Evolutionary conservation across 2,888 invertebrate genomes (phyloP).

Genomic region (Perizoma flavofasciatum): DNA sequence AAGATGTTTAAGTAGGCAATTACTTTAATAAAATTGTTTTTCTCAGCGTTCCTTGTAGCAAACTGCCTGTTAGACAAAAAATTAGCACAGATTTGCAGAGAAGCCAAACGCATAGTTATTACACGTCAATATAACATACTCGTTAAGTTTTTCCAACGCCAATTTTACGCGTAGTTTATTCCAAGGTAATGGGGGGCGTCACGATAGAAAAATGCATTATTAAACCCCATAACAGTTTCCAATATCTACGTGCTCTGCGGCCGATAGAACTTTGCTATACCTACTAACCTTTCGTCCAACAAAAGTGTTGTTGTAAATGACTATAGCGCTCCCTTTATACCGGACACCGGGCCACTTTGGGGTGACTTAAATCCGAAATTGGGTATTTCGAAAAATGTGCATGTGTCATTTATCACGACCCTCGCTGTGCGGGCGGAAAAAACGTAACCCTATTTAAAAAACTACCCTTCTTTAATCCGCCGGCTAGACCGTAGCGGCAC

Average conservation of each 20-base stretch:
- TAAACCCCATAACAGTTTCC: conserved; percentile 71
- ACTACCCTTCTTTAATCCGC: conserved; percentile 78
- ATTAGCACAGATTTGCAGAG: conserved; percentile 15
- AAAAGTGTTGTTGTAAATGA: conserved; percentile 70
- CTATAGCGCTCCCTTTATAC: conserved; percentile 70
- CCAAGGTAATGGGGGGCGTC: conserved; percentile 61
- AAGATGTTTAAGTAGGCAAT: neutral
- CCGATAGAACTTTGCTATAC: conserved; percentile 41
- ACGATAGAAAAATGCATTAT: conserved; percentile 76
- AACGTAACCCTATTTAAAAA: conserved; percentile 83
- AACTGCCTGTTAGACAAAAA: conserved; percentile 27
- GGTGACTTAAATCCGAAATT: conserved; percentile 85
- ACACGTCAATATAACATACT: conserved; percentile 53
- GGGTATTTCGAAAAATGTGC: conserved; percentile 85
- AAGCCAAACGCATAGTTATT: conserved; percentile 41
- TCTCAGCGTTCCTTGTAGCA: conserved; percentile 41
- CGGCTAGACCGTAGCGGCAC: conserved; percentile 68
- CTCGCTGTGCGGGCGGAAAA: conserved; percentile 68
- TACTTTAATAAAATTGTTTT: conserved; percentile 29
- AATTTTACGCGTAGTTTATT: conserved; percentile 74
- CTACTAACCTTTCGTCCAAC: conserved; percentile 43
- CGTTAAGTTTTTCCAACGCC: conserved; percentile 62
- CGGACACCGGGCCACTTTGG: conserved; percentile 79
- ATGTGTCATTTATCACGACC: conserved; percentile 85
- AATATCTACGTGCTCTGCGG: conserved; percentile 46